These are phyloP conservation scores for Colaptes auratus DNA, from an alignment of 2,113 vertebrate genomes.

Conservation along the genomic window DNA sequence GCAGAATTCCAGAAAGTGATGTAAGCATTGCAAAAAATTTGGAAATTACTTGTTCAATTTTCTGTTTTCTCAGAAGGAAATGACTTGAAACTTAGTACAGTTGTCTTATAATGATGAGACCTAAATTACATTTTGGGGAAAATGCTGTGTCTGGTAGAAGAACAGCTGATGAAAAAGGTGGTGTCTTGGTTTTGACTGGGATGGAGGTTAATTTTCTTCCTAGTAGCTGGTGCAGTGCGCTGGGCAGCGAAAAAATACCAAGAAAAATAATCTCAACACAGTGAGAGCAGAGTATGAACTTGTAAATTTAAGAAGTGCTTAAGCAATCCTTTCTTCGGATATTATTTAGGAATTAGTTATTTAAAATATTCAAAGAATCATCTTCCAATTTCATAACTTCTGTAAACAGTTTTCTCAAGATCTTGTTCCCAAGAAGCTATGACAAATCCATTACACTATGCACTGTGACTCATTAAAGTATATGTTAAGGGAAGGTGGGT, in stretches of 20 bases:
- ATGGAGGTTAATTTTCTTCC: not conserved
- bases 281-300: not conserved
- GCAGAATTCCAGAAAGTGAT: constrained; percentile 69
- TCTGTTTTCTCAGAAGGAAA: not conserved
- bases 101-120: not conserved
- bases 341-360: not conserved
- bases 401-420: not conserved
- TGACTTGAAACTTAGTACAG: not conserved
- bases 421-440: not conserved
- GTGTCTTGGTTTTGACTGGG: not conserved
- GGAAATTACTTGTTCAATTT: not conserved
- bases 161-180: not conserved
- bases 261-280: not conserved
- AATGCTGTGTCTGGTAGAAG: not conserved
- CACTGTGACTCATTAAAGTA: not conserved
- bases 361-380: not conserved
- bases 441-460: not conserved
- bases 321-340: not conserved
- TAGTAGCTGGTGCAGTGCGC: not conserved
- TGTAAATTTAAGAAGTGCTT: not conserved
- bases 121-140: not conserved
- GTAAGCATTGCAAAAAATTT: constrained; percentile 74
- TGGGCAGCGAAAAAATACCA: not conserved
- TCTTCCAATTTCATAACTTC: fast-evolving
- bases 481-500: not conserved